Evolutionary conservation across 2,888 invertebrate genomes (phyloP), one percentile per base, ranked within the genome.

Genomic region (Catocala sponsa): DNA sequence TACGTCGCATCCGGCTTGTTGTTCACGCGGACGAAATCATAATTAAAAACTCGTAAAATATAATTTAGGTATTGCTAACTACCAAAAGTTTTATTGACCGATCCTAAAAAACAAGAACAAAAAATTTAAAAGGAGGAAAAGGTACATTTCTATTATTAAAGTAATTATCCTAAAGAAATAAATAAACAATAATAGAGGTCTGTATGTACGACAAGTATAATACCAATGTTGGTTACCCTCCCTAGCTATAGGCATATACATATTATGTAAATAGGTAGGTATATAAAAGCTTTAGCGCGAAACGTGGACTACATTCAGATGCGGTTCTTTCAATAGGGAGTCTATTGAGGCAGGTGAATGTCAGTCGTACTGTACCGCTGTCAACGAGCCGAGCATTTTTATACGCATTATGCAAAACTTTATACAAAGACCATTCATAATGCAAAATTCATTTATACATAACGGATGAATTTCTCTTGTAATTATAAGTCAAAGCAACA

Each of bases 301-400:
- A 63, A 44, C 67, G 48, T 58, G 41, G 43, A 43, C 35, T 38
- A 47, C 60, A 69, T 64, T 76, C 62, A 46, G 61, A 66, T 70
- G 68, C 46, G 55, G 47, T 67, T 41, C 48, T 25, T 55, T 73
- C 65, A 78, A 78, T 73, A 51, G 47, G 46, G 54, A 33, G 44
- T 57, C 65, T 58, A 70, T 76, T 73, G 67, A 76, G 68, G 76
- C 63, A 78, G 70, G 66, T 63, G 52, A 76, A 55, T 65, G 60
- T 52, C 59, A 64, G 42, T 58, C 47, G 53, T 52, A 61, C 54
- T 55, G 55, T 57, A 43, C 41, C 15, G 15, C 15, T 44, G 44
- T 25, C 35, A 42, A 42, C n/a, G 55, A 6, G 41, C 42, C 43
- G 43, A 55, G 41, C 13, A 48, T 25, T 42, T 55, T 56, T 52